Evolutionary conservation across 2,888 invertebrate genomes (phyloP).

Genomic region (Watsonalla cultraria): DNA sequence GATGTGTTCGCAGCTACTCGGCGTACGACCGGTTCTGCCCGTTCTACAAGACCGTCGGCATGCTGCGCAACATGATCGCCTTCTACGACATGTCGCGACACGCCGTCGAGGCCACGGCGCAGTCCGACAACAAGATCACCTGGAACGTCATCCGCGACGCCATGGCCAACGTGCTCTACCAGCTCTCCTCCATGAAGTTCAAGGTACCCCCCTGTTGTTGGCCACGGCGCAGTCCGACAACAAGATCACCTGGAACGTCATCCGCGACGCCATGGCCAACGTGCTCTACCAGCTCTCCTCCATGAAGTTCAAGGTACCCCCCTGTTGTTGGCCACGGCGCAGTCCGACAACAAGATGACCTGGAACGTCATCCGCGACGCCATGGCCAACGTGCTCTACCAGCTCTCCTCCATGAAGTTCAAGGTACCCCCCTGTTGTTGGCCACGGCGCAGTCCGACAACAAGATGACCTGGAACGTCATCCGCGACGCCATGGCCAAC

Average conservation of each 20-base stretch:
- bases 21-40: slow-evolving; percentile 98
- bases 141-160: slow-evolving; percentile 98
- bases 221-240: slow-evolving; percentile 99
- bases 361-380: slow-evolving; percentile 98
- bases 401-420: slow-evolving; percentile 99
- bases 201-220: slow-evolving; percentile 90
- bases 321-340: slow-evolving; percentile 97
- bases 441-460: slow-evolving; percentile 99
- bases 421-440: slow-evolving; percentile 90
- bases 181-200: slow-evolving; percentile 99
- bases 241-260: slow-evolving; percentile 97
- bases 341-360: slow-evolving; percentile 98
- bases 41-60: slow-evolving; percentile 99
- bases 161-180: slow-evolving; percentile 97
- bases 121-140: slow-evolving; percentile 98
- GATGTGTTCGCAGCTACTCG: slow-evolving; percentile 81
- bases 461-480: slow-evolving; percentile 97
- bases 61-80: slow-evolving; percentile 98
- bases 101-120: slow-evolving; percentile 98
- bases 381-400: slow-evolving; percentile 97
- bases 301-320: slow-evolving; percentile 98
- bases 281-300: slow-evolving; percentile 97
- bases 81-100: slow-evolving; percentile 99
- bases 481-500: slow-evolving; percentile 97
- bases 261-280: slow-evolving; percentile 97